Evolutionary conservation across 2,888 invertebrate species (phyloP).

Genomic region (Brachyptera risi): DNA sequence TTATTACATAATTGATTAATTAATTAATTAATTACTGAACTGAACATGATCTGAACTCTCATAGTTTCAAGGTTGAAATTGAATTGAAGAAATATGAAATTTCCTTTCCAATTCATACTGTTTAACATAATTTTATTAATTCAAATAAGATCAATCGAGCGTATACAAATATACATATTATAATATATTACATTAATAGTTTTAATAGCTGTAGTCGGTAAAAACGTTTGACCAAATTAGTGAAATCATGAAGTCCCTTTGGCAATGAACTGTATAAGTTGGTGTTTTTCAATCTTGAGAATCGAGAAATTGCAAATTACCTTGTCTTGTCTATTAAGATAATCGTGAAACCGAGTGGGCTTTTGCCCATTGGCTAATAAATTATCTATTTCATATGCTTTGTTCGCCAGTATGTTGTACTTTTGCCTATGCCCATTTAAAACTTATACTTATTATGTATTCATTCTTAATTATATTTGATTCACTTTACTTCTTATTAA

Average conservation of each 20-base stretch:
- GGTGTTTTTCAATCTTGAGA: no score
- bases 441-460: neutral
- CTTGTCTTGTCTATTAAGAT: neutral
- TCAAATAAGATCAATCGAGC: neutral
- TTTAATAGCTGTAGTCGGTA: neutral
- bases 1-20: no score
- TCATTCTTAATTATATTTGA: neutral
- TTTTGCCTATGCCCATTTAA: neutral
- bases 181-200: no score
- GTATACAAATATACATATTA: neutral
- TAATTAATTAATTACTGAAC: no score
- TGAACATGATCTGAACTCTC: no score
- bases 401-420: neutral
- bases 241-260: neutral
- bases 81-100: no score
- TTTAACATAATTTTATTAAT: neutral
- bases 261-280: neutral
- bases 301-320: constrained; percentile 6
- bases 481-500: neutral
- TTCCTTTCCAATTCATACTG: no score
- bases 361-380: neutral
- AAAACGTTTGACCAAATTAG: neutral
- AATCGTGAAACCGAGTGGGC: constrained; percentile 2
- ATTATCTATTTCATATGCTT: neutral
- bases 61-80: no score